These are phyloP conservation scores for Procavia capensis DNA, from an alignment of 2,113 vertebrate genomes.

Conservation along the genomic window DNA sequence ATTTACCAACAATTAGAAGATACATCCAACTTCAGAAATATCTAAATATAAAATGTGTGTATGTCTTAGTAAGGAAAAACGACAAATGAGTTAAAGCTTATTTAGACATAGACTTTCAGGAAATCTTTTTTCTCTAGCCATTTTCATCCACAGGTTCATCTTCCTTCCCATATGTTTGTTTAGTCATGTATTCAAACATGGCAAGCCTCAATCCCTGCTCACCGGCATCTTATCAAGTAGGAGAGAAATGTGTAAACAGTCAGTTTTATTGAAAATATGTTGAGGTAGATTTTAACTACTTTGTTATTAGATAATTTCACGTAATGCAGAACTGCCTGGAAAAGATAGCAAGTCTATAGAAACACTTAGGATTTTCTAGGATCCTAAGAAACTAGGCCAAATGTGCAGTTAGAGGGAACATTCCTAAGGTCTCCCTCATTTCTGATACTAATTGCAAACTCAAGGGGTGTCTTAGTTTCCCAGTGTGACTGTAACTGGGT, in stretches of 20 bases:
- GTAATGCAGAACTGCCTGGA: neutral
- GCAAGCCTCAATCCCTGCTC: neutral
- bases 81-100: neutral
- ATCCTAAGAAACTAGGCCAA: neutral
- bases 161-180: neutral
- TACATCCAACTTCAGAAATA: neutral
- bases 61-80: slow-evolving; percentile 18
- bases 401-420: neutral
- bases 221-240: neutral
- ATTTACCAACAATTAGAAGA: neutral
- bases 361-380: neutral
- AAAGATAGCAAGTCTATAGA: neutral
- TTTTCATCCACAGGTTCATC: neutral
- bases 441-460: neutral
- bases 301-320: neutral
- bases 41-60: neutral
- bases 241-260: neutral
- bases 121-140: neutral
- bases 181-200: neutral
- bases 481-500: neutral
- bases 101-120: neutral
- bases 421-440: neutral
- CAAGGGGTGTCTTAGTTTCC: neutral
- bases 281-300: neutral
- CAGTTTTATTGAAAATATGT: slow-evolving; percentile 2